phyloP scores from a whole-genome alignment of 30 jellyfish, hydroid and myxozoan species.

The Aurelia aurita region DNA sequence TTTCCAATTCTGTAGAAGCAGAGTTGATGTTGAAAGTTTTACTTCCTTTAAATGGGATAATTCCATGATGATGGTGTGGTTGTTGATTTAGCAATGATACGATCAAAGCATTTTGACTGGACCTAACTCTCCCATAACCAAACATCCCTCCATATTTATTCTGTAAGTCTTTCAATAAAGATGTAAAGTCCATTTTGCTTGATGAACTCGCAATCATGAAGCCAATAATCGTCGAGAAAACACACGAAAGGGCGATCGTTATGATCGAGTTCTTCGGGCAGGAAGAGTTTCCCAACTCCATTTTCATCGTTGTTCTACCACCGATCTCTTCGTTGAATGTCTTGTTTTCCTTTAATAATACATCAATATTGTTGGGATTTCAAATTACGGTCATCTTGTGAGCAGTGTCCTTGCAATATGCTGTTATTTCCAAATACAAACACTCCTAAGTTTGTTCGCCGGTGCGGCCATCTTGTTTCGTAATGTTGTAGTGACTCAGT shows the following conservation, averaged over 20 bases:
- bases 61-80: conserved; percentile 3
- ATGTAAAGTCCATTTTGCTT: conserved; percentile 15
- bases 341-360: too few relatives aligned
- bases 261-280: conserved; percentile 2
- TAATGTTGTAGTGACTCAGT: conserved; percentile 31
- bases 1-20: conserved; percentile 27
- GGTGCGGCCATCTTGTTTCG: conserved; percentile 35
- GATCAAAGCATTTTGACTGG: conserved; percentile 27
- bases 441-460: background rate
- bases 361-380: too few relatives aligned
- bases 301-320: background rate
- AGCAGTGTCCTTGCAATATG: too few relatives aligned
- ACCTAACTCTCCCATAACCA: conserved; percentile 4
- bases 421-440: too few relatives aligned
- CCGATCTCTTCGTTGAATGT: too few relatives aligned
- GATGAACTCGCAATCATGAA: conserved; percentile 62
- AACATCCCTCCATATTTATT: conserved; percentile 18
- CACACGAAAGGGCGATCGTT: conserved; percentile 39
- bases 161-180: conserved; percentile 12
- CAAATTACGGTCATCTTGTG: too few relatives aligned
- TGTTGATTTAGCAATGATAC: conserved; percentile 51
- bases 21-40: conserved; percentile 40
- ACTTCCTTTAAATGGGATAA: conserved; percentile 10
- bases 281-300: conserved; percentile 22
- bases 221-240: conserved; percentile 50